These are phyloP conservation scores for Ptychochromis oligacanthus DNA, from an alignment of 2,113 vertebrate genomes.

Conservation along the genomic window DNA sequence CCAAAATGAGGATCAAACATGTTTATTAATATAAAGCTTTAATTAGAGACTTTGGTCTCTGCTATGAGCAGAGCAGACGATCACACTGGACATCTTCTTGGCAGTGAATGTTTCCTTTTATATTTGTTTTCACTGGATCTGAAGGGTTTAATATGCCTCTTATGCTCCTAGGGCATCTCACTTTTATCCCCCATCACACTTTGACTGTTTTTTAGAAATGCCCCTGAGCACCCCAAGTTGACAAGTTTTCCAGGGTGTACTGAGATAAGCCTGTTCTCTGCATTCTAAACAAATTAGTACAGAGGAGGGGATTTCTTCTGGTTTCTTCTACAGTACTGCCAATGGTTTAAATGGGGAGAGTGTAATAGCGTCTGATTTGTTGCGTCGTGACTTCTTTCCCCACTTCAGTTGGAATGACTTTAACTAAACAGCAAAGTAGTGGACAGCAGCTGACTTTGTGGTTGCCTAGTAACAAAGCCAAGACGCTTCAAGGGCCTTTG, in stretches of 20 bases:
- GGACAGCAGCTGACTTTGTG: conserved; percentile 40
- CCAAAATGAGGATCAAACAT: background rate
- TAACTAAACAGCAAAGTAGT: conserved; percentile 33
- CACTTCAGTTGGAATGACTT: conserved; percentile 26
- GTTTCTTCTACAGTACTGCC: background rate
- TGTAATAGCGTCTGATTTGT: conserved; percentile 10
- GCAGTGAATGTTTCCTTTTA: conserved; percentile 4
- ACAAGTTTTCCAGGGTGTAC: conserved; percentile 18
- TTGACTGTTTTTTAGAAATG: conserved; percentile 18
- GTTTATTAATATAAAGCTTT: background rate
- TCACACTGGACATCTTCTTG: conserved; percentile 1
- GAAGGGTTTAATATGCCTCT: conserved; percentile 22
- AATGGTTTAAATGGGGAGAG: background rate
- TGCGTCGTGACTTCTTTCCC: conserved; percentile 18
- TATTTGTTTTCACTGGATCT: conserved; percentile 35
- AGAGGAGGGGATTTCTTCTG: background rate
- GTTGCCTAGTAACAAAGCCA: conserved; percentile 54
- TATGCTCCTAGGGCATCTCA: conserved; percentile 7
- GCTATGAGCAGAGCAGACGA: background rate
- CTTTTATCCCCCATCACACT: conserved; percentile 33
- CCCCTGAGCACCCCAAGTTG: conserved; percentile 25
- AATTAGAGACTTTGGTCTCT: background rate
- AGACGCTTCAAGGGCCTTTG: conserved; percentile 17
- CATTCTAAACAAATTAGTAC: conserved; percentile 26
- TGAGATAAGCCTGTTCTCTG: conserved; percentile 2